Evolutionary conservation across 2,113 vertebrate genomes (phyloP), one percentile per base, ranked within the genome.

Genomic region (Cranoglanis bouderius): DNA sequence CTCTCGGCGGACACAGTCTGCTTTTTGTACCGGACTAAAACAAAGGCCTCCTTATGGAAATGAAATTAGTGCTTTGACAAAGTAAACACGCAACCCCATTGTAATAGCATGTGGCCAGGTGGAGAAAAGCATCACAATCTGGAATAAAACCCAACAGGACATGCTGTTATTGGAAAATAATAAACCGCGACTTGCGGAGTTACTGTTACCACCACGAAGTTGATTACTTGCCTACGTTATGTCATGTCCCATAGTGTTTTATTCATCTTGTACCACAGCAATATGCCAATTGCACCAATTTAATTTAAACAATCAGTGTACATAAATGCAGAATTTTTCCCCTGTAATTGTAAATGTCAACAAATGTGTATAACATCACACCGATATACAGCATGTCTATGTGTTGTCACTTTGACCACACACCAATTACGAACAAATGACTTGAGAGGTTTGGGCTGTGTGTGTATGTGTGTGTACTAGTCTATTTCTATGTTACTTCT

Each of bases 1-100:
- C 91, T 89, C 77, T 35, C 83, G 87, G 90, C 29, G 90, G 91
- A 94, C 91, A 94, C 90, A 29, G 24, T 10, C 26, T 70, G 59
- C 74, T 82, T 87, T 85, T 74, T 87, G 75, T 89, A 75, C 51
- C 81, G 84, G 19, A 51, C 72, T 86, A 84, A 57, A 85, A 87
- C 40, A 84, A 86, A 61, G 59, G 61, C 82, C 67, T 88, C 75
- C 55, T 65, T 40, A 72, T 84, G 86, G 63, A 88, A 86, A 90
- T 86, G n/a, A 86, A 91, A 89, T 91, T 75, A 77, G 77, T 43
- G 29, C 86, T 35, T 74, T 35, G 67, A 83, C 87, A 85, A 75
- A 57, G 74, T 91, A 89, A 87, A 82, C 88, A 87, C 38, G 24
- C 32, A 65, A 55, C 61, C 51, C 1, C 10, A 65, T n/a, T 35